These are phyloP conservation scores for Phoeniculus purpureus DNA, from an alignment of 2,797 vertebrate species.

Conservation along the genomic window DNA sequence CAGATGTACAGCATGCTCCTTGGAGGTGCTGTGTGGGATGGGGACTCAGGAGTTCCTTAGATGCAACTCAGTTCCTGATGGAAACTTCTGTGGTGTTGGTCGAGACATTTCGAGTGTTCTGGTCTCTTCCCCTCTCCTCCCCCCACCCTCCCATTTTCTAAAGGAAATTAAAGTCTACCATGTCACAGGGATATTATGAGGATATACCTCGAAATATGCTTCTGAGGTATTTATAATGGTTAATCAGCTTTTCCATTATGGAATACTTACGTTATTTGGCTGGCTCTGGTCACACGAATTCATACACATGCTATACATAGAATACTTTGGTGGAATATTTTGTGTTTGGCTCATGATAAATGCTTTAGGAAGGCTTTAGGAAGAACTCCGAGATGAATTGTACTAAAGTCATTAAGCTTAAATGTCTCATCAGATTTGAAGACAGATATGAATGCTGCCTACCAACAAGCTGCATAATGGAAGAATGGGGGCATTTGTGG, in stretches of 20 bases:
- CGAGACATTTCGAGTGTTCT: background rate
- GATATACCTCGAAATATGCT: slow-evolving; percentile 58
- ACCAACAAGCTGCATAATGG: background rate
- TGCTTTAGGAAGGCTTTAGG: slow-evolving; percentile 26
- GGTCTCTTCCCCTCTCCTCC: background rate
- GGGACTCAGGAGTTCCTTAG: slow-evolving; percentile 1
- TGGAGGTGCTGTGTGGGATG: background rate
- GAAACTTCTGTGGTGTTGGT: slow-evolving; percentile 19
- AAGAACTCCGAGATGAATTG: background rate
- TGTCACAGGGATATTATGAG: slow-evolving; percentile 26
- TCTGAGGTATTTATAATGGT: slow-evolving; percentile 44
- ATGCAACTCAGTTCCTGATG: background rate
- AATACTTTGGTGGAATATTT: slow-evolving; percentile 56
- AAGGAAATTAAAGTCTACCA: slow-evolving; percentile 3
- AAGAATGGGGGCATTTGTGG: slow-evolving; percentile 25
- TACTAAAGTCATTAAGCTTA: slow-evolving; percentile 41
- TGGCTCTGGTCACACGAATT: slow-evolving; percentile 35
- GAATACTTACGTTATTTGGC: slow-evolving; percentile 59
- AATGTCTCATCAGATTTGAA: background rate
- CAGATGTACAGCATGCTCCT: background rate
- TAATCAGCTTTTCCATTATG: slow-evolving; percentile 68
- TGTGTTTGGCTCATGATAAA: slow-evolving; percentile 51
- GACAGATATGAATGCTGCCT: slow-evolving; percentile 5
- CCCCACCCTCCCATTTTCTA: background rate
- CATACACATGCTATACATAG: slow-evolving; percentile 57